Conservation (phyloP, 2,888 invertebrate species). For the Tuberolachnus salignus region DNA sequence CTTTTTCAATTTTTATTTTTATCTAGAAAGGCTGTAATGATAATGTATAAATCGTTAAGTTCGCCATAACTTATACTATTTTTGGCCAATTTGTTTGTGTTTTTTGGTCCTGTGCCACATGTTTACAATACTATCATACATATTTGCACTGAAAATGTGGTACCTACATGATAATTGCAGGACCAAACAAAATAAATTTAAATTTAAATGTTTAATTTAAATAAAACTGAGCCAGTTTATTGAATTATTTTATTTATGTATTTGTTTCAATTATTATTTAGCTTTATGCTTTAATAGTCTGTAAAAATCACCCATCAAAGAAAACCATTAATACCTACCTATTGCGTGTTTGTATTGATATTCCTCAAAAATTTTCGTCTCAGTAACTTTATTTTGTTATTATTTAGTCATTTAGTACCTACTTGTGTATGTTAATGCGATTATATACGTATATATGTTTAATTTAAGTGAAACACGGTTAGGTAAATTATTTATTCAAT, state of each 20-base stretch:
- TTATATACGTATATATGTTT: constrained; percentile 13
- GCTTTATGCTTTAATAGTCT: constrained; percentile 43
- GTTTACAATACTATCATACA: constrained; percentile 18
- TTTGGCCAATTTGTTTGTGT: constrained; percentile 50
- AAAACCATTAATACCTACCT: constrained; percentile 15
- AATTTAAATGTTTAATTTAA: constrained; percentile 30
- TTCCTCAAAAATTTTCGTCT: constrained; percentile 36
- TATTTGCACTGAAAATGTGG: constrained; percentile 19
- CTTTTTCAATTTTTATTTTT: constrained; percentile 57
- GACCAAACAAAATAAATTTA: constrained; percentile 23
- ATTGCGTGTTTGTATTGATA: constrained; percentile 31
- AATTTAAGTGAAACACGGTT: constrained; percentile 25
- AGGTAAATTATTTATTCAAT: constrained; percentile 19
- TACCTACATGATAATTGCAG: constrained; percentile 6
- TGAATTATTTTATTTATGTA: constrained; percentile 36
- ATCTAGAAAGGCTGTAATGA: constrained; percentile 57
- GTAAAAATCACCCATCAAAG: constrained; percentile 33
- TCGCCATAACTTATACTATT: constrained; percentile 45
- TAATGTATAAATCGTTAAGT: constrained; percentile 47
- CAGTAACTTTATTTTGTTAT: constrained; percentile 9
- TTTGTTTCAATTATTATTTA: constrained; percentile 38
- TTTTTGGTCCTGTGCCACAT: constrained; percentile 30
- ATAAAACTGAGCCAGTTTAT: constrained; percentile 51
- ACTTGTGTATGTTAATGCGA: constrained; percentile 16
- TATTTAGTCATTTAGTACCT: constrained; percentile 46